A percentile compares a stretch with the other conserved stretches of the same genome.
phyloP scores from a whole-genome alignment of 2,113 vertebrate genomes.

The Pedetes capensis region DNA sequence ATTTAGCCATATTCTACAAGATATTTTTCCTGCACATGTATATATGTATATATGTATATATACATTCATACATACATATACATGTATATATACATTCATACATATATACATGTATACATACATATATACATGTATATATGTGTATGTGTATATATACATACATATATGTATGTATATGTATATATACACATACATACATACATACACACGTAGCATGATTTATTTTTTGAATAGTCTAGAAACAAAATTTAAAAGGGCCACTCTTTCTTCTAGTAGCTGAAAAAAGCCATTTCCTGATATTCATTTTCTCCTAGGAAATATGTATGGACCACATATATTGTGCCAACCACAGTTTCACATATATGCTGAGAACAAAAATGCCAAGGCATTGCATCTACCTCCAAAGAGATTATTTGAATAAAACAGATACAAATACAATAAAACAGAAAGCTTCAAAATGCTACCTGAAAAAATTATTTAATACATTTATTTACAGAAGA shows the following conservation, averaged over 20 bases:
- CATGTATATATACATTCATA: no score
- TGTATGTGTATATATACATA: no score
- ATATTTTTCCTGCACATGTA: conserved; percentile 3
- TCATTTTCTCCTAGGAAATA: conserved; percentile 31
- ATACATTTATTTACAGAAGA: conserved; percentile 5
- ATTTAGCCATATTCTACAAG: conserved; percentile 8
- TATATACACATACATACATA: no score
- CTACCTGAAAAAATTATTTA: conserved; percentile 1
- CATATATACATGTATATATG: no score
- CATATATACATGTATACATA: no score
- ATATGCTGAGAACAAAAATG: background rate
- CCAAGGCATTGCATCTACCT: background rate
- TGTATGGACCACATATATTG: conserved; percentile 5
- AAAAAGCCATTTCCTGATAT: conserved; percentile 43
- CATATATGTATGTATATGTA: no score
- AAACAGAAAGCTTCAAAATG: background rate
- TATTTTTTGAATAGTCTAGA: conserved; percentile 61
- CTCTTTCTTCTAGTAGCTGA: conserved; percentile 47
- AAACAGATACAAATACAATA: background rate
- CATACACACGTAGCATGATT: background rate
- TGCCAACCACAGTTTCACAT: background rate
- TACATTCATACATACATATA: no score
- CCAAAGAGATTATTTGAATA: background rate
- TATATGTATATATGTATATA: no score
- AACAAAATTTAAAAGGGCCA: conserved; percentile 61